Percentiles rank a stretch among this genome's conserved stretches.
Conservation (phyloP, 2,113 vertebrate species). For the Harpagus bidentatus region DNA sequence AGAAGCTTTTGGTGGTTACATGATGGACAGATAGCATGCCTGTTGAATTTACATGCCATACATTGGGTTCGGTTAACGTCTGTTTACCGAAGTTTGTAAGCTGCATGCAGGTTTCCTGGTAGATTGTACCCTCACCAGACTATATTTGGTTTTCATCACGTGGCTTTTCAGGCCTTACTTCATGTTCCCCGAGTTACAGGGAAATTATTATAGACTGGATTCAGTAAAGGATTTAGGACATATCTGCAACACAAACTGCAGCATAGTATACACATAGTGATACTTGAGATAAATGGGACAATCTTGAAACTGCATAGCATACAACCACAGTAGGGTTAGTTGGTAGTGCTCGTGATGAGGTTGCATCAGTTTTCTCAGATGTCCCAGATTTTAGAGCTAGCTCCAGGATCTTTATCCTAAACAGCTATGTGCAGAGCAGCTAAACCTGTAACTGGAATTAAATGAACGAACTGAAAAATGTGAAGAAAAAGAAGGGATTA, state of each 20-base stretch:
- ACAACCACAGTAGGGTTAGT: neutral
- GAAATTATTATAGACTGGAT: neutral
- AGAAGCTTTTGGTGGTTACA: neutral
- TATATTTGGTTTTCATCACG: neutral
- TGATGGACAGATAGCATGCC: neutral
- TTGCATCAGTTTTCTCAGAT: neutral
- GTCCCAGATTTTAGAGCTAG: neutral
- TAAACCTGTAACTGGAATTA: neutral
- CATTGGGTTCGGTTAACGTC: neutral
- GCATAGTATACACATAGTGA: neutral
- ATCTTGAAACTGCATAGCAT: neutral
- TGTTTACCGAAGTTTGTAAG: neutral
- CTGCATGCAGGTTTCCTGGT: neutral
- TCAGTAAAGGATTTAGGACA: neutral
- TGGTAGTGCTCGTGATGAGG: neutral
- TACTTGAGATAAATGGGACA: neutral
- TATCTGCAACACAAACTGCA: neutral
- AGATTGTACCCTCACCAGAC: neutral
- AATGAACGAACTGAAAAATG: neutral
- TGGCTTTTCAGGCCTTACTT: neutral
- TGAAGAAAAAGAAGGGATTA: neutral
- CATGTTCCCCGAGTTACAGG: neutral
- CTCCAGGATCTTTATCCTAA: neutral
- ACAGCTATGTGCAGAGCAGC: neutral
- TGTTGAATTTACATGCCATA: neutral